These are phyloP conservation scores for Chrysocyon brachyurus DNA, from an alignment of 2,797 vertebrate species.

Conservation along the genomic window DNA sequence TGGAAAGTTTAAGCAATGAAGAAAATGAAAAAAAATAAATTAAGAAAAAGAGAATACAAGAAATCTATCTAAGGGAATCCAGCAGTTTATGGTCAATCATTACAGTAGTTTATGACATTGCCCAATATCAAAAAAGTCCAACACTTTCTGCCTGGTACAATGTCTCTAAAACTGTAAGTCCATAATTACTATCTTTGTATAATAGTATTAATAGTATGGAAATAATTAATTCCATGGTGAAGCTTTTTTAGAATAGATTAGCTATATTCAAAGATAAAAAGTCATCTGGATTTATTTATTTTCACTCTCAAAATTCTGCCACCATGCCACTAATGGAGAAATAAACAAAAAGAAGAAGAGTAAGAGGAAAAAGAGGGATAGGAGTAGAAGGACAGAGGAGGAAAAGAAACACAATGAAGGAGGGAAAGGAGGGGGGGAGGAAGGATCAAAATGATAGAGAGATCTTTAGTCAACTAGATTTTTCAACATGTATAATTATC, in stretches of 20 bases:
- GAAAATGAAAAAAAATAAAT: not conserved
- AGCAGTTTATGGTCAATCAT: not conserved
- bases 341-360: not conserved
- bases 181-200: not conserved
- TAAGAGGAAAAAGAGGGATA: not conserved
- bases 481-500: not conserved
- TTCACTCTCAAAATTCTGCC: not conserved
- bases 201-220: not conserved
- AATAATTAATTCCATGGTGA: not conserved
- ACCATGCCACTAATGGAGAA: not conserved
- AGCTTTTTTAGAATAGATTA: not conserved
- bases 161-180: not conserved
- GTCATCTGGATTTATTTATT: not conserved
- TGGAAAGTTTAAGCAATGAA: not conserved
- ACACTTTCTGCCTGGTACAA: not conserved
- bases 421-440: not conserved
- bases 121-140: not conserved
- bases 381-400: too few species aligned
- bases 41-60: not conserved
- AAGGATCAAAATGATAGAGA: not conserved
- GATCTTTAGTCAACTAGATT: not conserved
- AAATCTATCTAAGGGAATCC: not conserved
- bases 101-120: not conserved
- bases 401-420: accelerated
- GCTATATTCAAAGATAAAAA: not conserved